phyloP scores from a whole-genome alignment of 2,888 invertebrate genomes.

The Leptinotarsa tumamoca region DNA sequence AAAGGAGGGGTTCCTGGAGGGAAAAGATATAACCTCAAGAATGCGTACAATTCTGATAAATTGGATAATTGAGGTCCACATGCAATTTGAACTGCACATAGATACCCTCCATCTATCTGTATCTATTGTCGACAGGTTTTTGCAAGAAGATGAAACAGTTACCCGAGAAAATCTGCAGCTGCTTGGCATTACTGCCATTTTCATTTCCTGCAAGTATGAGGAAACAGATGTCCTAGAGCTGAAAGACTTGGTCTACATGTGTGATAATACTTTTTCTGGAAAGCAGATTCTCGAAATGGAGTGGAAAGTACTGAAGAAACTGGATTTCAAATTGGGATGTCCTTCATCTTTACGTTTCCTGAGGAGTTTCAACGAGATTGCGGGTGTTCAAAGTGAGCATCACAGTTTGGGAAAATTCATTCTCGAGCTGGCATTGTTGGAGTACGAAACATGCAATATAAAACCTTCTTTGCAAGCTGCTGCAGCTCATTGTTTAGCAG shows the following conservation, averaged over 20 bases:
- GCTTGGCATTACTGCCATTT: neutral
- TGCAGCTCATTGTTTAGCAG: slow-evolving; percentile 81
- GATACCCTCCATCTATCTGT: neutral
- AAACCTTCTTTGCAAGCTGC: slow-evolving; percentile 88
- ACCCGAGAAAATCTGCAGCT: slow-evolving; percentile 36
- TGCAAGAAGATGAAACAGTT: neutral
- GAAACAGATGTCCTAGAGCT: neutral
- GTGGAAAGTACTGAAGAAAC: neutral
- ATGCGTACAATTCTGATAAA: neutral
- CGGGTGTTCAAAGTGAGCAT: slow-evolving; percentile 50
- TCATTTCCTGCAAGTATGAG: neutral
- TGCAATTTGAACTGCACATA: neutral
- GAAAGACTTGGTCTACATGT: slow-evolving; percentile 65
- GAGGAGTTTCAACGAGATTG: neutral
- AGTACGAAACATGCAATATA: slow-evolving; percentile 83
- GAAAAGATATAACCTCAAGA: neutral
- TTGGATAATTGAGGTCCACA: neutral
- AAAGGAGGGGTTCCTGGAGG: neutral
- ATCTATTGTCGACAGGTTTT: neutral
- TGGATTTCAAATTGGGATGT: neutral
- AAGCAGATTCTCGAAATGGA: slow-evolving; percentile 28
- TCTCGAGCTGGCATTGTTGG: slow-evolving; percentile 84
- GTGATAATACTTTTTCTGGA: slow-evolving; percentile 87
- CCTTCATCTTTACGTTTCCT: neutral
- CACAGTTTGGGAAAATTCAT: slow-evolving; percentile 82